A percentile compares a stretch with the other conserved stretches of the same genome.
Evolutionary conservation across 2,888 invertebrate species (phyloP).

Genomic region (Trachelus troglodyta): DNA sequence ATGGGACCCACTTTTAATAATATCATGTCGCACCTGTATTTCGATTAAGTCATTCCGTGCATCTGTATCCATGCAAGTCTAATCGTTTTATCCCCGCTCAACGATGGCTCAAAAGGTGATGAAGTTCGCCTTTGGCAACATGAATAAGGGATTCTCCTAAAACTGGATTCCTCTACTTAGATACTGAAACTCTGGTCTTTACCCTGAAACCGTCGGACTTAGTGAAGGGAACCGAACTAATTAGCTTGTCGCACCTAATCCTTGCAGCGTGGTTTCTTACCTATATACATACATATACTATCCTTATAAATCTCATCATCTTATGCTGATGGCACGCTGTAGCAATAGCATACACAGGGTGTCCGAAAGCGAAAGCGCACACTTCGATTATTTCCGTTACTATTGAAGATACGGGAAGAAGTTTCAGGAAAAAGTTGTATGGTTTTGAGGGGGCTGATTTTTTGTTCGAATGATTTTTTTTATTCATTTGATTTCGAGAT

Average conservation of each 20-base stretch:
- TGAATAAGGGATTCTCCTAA: neutral
- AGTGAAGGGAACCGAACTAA: constrained; percentile 24
- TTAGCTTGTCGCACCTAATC: constrained; percentile 10
- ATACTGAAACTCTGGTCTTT: neutral
- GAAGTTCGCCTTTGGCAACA: neutral
- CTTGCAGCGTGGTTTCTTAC: neutral
- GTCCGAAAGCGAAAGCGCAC: too few relatives aligned
- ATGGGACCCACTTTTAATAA: neutral
- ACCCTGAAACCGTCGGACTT: constrained; percentile 18
- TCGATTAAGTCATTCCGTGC: neutral
- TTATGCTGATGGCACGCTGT: neutral
- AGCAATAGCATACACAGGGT: neutral
- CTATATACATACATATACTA: neutral
- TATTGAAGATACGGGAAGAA: too few relatives aligned
- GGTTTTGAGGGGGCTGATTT: too few relatives aligned
- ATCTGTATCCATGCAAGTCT: neutral
- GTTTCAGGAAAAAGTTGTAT: too few relatives aligned
- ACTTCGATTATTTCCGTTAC: too few relatives aligned
- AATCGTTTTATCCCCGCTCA: neutral
- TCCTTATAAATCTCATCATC: neutral
- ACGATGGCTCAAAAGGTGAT: neutral
- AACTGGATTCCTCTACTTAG: neutral
- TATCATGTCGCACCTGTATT: neutral
- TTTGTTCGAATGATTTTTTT: too few relatives aligned
- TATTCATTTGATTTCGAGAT: too few relatives aligned